Evolutionary conservation across 2,113 vertebrate genomes (phyloP), one percentile per base, ranked within the genome.

Genomic region (Notothenia coriiceps): DNA sequence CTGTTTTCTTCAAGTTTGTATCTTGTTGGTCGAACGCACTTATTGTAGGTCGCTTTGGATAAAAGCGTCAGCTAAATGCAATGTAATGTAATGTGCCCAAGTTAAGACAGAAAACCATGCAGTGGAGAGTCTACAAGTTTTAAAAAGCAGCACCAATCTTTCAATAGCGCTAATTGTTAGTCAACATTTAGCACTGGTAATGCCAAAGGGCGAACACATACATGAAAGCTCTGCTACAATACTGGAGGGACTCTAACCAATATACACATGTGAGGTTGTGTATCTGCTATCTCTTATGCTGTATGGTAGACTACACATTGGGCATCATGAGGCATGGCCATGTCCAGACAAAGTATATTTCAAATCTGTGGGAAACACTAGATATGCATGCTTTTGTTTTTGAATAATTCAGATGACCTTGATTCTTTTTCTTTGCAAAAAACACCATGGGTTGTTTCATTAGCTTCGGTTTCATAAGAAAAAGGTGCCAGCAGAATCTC

Each of bases 231-330:
- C 14, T 40, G 52, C 35, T 55, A 8, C 11, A 33, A 15, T 6
- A 10, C 43, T 51, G 25, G 2, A 14, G 12, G 15, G 13, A 25
- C n/a, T 43, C 11, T 10, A 18, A 57, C 22, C 14, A 56, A 60
- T 20, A 18, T 22, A 12, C 46, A 46, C 54, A 35, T 40, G 54
- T 51, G 62, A 55, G 60, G 29, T 33, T 75, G 49, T 17, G n/a
- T 70, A 7, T 70, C 25, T 46, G 40, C 9, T 57, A 33, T 70
- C 12, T 74, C 55, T 75, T 61, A 33, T 44, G 35, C 35, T 40
- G 35, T 40, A 47, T 46, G 62, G 25, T 54, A 40, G 46, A 18
- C n/a, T 77, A 75, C 81, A 70, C 46, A 74, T 51, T 63, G 73
- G 51, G 72, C 35, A 22, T 67, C 66, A 65, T 56, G 55, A 72